Evolutionary conservation across 1,140 invertebrate genomes (phyloP).

Genomic region (Agraylea sexmaculata): DNA sequence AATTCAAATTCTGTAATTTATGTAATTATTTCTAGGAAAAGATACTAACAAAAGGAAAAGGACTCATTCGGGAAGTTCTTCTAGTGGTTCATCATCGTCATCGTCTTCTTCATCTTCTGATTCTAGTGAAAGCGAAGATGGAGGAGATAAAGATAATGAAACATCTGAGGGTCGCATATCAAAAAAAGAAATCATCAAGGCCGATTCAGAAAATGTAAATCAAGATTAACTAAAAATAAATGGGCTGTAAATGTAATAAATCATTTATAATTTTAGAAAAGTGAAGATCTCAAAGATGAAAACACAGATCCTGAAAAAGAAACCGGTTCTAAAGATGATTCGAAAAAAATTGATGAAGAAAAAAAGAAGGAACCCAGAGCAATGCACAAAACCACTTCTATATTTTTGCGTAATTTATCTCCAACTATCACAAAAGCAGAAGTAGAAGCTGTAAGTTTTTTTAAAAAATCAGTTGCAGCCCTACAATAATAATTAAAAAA

Average conservation of each 20-base stretch:
- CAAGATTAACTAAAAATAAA: constrained; percentile 10
- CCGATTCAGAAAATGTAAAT: constrained; percentile 15
- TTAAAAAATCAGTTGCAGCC: no score
- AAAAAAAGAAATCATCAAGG: constrained; percentile 7
- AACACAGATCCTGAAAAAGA: constrained; percentile 24
- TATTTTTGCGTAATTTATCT: constrained; percentile 91
- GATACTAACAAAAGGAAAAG: constrained; percentile 24
- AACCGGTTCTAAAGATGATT: constrained; percentile 27
- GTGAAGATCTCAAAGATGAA: constrained; percentile 26
- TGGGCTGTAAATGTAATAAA: no score
- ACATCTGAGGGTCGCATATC: no score
- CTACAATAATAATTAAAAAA: no score
- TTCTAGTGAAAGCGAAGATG: constrained; percentile 29
- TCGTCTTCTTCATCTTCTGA: constrained; percentile 25
- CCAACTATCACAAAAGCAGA: constrained; percentile 93
- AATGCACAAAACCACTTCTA: constrained; percentile 89
- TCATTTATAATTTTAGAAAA: constrained; percentile 10
- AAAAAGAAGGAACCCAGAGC: constrained; percentile 53
- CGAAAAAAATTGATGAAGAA: constrained; percentile 35
- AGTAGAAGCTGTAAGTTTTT: constrained; percentile 86
- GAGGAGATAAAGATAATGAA: no score
- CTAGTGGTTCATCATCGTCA: constrained; percentile 23
- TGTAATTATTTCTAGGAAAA: constrained; percentile 9
- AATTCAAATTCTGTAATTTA: constrained; percentile 6
- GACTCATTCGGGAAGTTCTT: constrained; percentile 29